Evolutionary conservation across 2,113 vertebrate genomes (phyloP).

Genomic region (Phainopepla nitens): DNA sequence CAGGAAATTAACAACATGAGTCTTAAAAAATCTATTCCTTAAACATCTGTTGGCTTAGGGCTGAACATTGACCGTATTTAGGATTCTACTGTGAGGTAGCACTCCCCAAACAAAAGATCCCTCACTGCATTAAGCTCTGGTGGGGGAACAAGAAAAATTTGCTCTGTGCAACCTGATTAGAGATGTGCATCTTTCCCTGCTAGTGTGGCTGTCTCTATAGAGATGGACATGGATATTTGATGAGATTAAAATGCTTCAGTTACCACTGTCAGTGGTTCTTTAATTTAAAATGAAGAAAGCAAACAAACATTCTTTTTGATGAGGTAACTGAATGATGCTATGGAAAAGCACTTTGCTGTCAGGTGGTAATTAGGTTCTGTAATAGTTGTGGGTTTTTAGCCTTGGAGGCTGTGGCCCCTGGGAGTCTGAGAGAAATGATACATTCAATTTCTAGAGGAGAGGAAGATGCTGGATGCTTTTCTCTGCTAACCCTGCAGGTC

Average conservation of each 20-base stretch:
- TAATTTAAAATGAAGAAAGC: constrained; percentile 50
- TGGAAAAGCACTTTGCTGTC: constrained; percentile 44
- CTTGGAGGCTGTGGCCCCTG: constrained; percentile 50
- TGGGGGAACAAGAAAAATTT: background rate
- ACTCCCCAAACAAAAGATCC: background rate
- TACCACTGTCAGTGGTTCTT: constrained; percentile 34
- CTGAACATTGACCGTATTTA: background rate
- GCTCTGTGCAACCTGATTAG: background rate
- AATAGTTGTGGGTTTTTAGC: constrained; percentile 51
- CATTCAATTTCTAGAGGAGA: constrained; percentile 43
- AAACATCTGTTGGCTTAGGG: background rate
- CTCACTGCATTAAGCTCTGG: background rate
- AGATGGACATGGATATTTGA: constrained; percentile 61
- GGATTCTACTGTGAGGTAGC: background rate
- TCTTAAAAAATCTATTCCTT: constrained; percentile 22
- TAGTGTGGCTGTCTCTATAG: constrained; percentile 48
- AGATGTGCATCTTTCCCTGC: constrained; percentile 36
- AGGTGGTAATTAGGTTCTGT: constrained; percentile 66
- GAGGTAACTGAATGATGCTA: constrained; percentile 49
- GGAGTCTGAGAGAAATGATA: constrained; percentile 52
- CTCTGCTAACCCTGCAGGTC: constrained; percentile 49
- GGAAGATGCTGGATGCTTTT: constrained; percentile 54
- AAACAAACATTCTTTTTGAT: constrained; percentile 58
- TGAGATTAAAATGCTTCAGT: constrained; percentile 65
- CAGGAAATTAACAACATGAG: constrained; percentile 21